These are phyloP conservation scores for Diceros bicornis DNA, from an alignment of 2,797 vertebrate genomes.

Conservation along the genomic window DNA sequence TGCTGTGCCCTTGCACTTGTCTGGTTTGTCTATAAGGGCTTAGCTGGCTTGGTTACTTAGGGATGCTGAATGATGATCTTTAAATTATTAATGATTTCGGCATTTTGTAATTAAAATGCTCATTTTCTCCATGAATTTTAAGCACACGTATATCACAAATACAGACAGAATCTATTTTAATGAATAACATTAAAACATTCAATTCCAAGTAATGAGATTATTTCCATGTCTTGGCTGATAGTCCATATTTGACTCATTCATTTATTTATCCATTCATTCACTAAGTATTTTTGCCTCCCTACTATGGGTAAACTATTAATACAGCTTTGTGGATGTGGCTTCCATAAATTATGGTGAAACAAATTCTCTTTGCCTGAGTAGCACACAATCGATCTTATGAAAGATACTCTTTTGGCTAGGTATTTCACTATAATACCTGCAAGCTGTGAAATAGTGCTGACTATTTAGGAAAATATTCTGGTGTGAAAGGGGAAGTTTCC, in stretches of 20 bases:
- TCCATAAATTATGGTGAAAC: slow-evolving; percentile 35
- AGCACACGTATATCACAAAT: slow-evolving; percentile 78
- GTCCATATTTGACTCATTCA: slow-evolving; percentile 56
- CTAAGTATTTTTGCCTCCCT: slow-evolving; percentile 64
- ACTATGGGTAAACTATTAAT: slow-evolving; percentile 15
- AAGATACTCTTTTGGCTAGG: not conserved
- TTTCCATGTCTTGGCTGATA: slow-evolving; percentile 70
- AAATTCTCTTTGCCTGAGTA: not conserved
- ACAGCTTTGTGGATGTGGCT: slow-evolving; percentile 48
- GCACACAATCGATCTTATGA: not conserved
- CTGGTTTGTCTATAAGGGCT: not conserved
- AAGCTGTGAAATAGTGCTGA: not conserved
- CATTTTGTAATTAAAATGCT: slow-evolving; percentile 84
- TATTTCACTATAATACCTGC: not conserved
- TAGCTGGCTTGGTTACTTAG: not conserved
- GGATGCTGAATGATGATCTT: slow-evolving; percentile 64
- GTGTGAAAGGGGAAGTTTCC: not conserved
- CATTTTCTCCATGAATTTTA: slow-evolving; percentile 82
- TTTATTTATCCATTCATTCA: slow-evolving; percentile 66
- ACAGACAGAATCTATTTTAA: slow-evolving; percentile 80
- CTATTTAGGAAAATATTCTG: not conserved
- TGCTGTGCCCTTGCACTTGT: not conserved
- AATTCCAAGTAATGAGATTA: slow-evolving; percentile 72
- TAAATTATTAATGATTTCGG: slow-evolving; percentile 84
- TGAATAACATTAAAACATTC: slow-evolving; percentile 78